Evolutionary conservation across 1,140 invertebrate genomes (phyloP).

Genomic region (Rhyacophila brunnea): DNA sequence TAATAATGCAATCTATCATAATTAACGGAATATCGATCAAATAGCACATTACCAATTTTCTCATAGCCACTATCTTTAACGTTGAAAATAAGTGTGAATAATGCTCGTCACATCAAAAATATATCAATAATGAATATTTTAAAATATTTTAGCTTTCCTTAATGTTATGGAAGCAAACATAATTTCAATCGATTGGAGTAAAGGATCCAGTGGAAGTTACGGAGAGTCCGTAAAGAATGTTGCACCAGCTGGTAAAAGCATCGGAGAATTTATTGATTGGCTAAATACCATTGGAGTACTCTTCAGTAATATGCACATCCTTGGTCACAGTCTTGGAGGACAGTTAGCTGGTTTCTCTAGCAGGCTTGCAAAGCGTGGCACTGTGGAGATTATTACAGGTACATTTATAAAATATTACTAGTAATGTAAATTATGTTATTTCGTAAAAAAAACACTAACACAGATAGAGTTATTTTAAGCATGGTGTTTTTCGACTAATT

Average conservation of each 20-base stretch:
- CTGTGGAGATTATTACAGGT: slow-evolving; percentile 31
- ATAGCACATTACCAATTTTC: not conserved
- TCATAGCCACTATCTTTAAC: not conserved
- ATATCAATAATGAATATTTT: not conserved
- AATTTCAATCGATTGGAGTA: slow-evolving; percentile 57
- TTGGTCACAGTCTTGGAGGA: slow-evolving; percentile 38
- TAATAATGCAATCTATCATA: too few species aligned
- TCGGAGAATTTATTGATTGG: slow-evolving; percentile 56
- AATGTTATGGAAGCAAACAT: slow-evolving; percentile 52
- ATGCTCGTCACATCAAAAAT: not conserved
- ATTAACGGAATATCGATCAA: too few species aligned
- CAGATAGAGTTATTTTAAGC: too few species aligned
- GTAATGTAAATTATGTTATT: too few species aligned
- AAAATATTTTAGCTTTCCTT: slow-evolving; percentile 44
- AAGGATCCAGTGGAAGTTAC: slow-evolving; percentile 47
- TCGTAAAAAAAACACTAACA: too few species aligned
- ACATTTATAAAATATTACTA: too few species aligned
- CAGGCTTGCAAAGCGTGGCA: slow-evolving; percentile 24
- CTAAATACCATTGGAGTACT: slow-evolving; percentile 43
- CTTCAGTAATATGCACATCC: slow-evolving; percentile 42
- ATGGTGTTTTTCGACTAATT: too few species aligned
- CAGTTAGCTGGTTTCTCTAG: slow-evolving; percentile 40
- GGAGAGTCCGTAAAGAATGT: slow-evolving; percentile 51
- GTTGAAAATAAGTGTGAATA: not conserved
- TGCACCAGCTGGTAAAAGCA: slow-evolving; percentile 48